phyloP scores from a whole-genome alignment of 37 sponge, comb jelly and placozoan species.

The Bolinopsis microptera region DNA sequence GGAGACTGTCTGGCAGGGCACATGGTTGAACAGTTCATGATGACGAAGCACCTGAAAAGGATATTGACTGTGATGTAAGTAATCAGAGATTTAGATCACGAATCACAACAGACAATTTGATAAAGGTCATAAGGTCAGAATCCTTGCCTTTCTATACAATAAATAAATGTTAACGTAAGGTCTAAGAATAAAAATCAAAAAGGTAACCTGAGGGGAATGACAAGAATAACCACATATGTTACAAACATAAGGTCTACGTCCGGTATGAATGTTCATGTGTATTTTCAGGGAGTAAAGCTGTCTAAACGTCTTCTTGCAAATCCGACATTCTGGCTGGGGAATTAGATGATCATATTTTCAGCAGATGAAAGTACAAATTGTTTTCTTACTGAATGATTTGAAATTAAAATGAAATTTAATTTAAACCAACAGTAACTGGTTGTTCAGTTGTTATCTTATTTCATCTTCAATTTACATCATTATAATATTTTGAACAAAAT shows the following conservation, averaged over 20 bases:
- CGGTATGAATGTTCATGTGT: slow-evolving; percentile 54
- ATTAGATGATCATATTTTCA: background rate
- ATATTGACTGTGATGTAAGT: too few relatives aligned
- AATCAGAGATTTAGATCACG: too few relatives aligned
- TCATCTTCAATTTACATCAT: too few relatives aligned
- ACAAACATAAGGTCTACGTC: slow-evolving; percentile 53
- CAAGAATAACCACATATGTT: slow-evolving; percentile 38
- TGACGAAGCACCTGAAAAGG: slow-evolving; percentile 50
- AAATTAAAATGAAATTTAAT: background rate
- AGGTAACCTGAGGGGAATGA: slow-evolving; percentile 54
- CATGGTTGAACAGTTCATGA: slow-evolving; percentile 55
- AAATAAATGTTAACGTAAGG: too few relatives aligned
- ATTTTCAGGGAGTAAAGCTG: slow-evolving; percentile 40
- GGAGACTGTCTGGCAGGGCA: background rate
- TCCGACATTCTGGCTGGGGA: slow-evolving; percentile 25
- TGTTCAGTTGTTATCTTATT: too few relatives aligned
- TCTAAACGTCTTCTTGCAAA: slow-evolving; percentile 40
- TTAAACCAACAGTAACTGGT: too few relatives aligned
- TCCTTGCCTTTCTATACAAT: too few relatives aligned
- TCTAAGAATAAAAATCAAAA: too few relatives aligned
- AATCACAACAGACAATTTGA: too few relatives aligned
- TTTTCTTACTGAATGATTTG: background rate
- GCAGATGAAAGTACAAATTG: background rate
- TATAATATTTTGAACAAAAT: too few relatives aligned
- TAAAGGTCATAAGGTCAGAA: too few relatives aligned